Conservation (phyloP, 2,797 vertebrate genomes). For the Fistularia tabacaria region DNA sequence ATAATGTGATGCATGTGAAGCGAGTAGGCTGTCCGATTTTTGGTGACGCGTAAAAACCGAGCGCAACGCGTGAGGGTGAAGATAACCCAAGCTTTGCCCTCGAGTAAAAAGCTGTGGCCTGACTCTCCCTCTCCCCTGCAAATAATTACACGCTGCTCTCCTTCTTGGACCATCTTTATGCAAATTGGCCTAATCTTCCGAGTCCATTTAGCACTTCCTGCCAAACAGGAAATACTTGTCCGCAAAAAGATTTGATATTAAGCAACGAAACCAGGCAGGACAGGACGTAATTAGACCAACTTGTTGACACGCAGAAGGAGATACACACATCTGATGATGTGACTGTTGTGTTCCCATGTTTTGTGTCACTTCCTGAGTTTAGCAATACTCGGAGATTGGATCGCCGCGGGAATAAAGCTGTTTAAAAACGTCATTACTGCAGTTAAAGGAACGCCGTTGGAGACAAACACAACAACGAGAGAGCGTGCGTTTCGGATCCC, state of each 20-base stretch:
- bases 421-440: constrained; percentile 44
- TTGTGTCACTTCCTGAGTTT: constrained; percentile 15
- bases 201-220: constrained; percentile 52
- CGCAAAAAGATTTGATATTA: constrained; percentile 56
- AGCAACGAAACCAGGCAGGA: constrained; percentile 28
- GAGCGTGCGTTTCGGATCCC: constrained; percentile 9
- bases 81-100: constrained; percentile 44
- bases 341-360: background rate
- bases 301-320: constrained; percentile 24
- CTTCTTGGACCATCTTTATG: constrained; percentile 55
- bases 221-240: constrained; percentile 61
- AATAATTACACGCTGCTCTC: constrained; percentile 45
- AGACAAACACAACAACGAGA: constrained; percentile 26
- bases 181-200: constrained; percentile 60
- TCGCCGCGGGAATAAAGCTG: constrained; percentile 29
- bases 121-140: constrained; percentile 28
- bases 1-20: constrained; percentile 16
- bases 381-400: too few relatives aligned
- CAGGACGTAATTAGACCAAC: constrained; percentile 44
- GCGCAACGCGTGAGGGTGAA: constrained; percentile 13
- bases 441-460: constrained; percentile 21
- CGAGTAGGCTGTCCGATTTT: too few relatives aligned
- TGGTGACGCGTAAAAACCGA: too few relatives aligned
- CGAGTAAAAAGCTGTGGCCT: constrained; percentile 27
- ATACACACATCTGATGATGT: constrained; percentile 24